Percentiles rank a stretch among this genome's conserved stretches.
Evolutionary conservation across 2,113 vertebrate genomes (phyloP).

Genomic region (Psophia crepitans): DNA sequence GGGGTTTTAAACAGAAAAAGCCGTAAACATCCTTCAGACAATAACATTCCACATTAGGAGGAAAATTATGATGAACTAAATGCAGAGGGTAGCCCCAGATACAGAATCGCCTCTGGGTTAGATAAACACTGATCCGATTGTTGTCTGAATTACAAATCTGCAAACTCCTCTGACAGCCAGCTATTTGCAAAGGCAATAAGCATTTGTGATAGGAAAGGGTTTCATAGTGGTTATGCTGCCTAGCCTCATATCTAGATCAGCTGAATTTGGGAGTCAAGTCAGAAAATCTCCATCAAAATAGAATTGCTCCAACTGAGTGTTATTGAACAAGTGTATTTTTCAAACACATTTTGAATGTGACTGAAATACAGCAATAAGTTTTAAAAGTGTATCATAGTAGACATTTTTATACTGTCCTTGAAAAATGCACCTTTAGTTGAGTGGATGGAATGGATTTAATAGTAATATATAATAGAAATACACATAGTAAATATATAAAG

Average conservation of each 20-base stretch:
- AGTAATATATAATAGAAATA: slow-evolving; percentile 41
- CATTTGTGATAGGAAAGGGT: not conserved
- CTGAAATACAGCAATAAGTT: slow-evolving; percentile 46
- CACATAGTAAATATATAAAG: slow-evolving; percentile 38
- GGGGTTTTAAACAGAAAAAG: slow-evolving; percentile 15
- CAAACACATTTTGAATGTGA: slow-evolving; percentile 37
- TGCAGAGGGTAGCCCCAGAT: not conserved
- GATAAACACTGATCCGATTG: slow-evolving; percentile 30
- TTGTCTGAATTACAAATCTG: slow-evolving; percentile 41
- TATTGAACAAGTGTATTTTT: slow-evolving; percentile 32
- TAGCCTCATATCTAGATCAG: not conserved
- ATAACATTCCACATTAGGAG: not conserved
- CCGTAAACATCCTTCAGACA: not conserved
- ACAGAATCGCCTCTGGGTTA: slow-evolving; percentile 4
- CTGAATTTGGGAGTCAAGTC: slow-evolving; percentile 37
- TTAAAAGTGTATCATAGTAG: slow-evolving; percentile 41
- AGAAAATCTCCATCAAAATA: slow-evolving; percentile 45
- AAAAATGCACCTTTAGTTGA: slow-evolving; percentile 46
- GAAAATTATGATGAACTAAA: not conserved
- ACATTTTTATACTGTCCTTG: slow-evolving; percentile 64
- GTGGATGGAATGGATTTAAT: slow-evolving; percentile 39
- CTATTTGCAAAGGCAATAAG: slow-evolving; percentile 33
- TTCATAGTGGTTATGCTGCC: slow-evolving; percentile 1
- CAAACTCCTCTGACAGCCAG: slow-evolving; percentile 24
- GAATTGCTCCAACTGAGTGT: not conserved